Conservation (phyloP, 2,797 vertebrate genomes). For the Hapalemur alaotrensis region DNA sequence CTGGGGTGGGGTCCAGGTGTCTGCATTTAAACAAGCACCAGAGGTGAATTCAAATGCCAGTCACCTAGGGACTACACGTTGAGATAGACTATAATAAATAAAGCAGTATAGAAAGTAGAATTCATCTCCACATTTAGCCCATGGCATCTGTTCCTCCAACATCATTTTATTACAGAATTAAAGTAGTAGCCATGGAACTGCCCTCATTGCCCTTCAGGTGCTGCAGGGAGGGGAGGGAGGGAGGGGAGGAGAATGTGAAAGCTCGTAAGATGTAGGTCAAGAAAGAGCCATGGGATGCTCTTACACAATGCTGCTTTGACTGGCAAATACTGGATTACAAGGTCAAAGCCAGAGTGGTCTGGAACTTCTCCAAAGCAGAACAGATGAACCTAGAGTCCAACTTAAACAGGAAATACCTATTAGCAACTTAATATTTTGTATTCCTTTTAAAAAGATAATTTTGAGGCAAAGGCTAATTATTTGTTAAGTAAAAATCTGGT, state of each 20-base stretch:
- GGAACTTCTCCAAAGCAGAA: constrained; percentile 32
- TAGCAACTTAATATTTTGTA: not conserved
- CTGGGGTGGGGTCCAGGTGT: not conserved
- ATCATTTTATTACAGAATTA: not conserved
- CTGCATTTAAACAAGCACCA: not conserved
- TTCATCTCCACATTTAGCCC: not conserved
- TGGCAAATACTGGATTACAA: constrained; percentile 18
- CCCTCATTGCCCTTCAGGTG: not conserved
- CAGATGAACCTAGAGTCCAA: not conserved
- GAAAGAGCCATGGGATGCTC: not conserved
- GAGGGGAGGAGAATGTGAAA: not conserved
- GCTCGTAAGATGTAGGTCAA: constrained; percentile 13
- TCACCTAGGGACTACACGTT: not conserved
- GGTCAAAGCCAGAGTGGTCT: constrained; percentile 18
- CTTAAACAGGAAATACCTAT: not conserved
- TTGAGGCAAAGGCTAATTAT: not conserved
- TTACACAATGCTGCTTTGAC: constrained; percentile 40
- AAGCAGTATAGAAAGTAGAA: not conserved
- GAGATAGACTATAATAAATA: not conserved
- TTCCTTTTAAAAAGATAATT: constrained; percentile 38
- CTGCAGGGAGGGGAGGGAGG: no score
- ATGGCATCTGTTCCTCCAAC: not conserved
- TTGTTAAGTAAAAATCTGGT: not conserved
- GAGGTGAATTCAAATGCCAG: not conserved
- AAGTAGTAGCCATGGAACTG: not conserved